Evolutionary conservation across 2,888 invertebrate genomes (phyloP).

Genomic region (Archips crataeganus): DNA sequence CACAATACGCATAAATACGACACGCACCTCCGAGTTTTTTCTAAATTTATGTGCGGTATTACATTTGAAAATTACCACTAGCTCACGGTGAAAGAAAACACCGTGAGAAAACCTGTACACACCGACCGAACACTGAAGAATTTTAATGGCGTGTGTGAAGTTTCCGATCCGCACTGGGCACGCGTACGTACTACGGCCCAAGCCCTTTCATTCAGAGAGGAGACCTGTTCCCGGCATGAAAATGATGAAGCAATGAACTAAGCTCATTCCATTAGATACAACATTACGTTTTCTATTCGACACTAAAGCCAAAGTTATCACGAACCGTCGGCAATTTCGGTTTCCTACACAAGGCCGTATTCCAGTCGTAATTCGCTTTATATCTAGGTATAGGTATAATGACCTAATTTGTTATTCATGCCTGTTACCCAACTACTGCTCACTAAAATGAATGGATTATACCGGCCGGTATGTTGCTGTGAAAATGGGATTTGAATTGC

Average conservation of each 20-base stretch:
- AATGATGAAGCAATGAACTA: neutral
- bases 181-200: no score
- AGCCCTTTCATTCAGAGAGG: no score
- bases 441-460: slow-evolving; percentile 47
- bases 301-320: slow-evolving; percentile 21
- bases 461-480: slow-evolving; percentile 22
- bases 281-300: slow-evolving; percentile 1
- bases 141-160: no score
- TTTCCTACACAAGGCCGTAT: slow-evolving; percentile 53
- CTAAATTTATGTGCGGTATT: no score
- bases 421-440: slow-evolving; percentile 42
- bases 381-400: slow-evolving; percentile 45
- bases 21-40: no score
- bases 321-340: slow-evolving; percentile 53
- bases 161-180: no score
- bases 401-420: slow-evolving; percentile 52
- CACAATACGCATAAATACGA: no score
- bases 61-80: no score
- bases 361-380: slow-evolving; percentile 48
- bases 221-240: no score
- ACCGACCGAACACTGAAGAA: no score
- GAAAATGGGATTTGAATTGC: slow-evolving; percentile 29
- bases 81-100: no score
- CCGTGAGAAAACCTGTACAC: no score
- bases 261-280: neutral